Evolutionary conservation across 2,888 invertebrate species (phyloP).

Genomic region (Nudaria mundana): DNA sequence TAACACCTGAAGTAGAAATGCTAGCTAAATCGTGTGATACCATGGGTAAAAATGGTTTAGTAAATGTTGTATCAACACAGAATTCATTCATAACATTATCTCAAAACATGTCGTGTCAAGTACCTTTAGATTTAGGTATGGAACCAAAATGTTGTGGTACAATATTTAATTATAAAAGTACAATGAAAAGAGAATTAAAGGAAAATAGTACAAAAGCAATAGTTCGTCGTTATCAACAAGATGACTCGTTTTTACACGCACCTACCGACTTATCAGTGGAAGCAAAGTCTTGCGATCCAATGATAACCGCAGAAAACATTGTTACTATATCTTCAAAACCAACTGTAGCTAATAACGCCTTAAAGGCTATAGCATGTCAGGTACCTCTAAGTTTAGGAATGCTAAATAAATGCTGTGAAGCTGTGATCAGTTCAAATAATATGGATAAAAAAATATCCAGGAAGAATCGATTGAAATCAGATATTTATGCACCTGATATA

Average conservation of each 20-base stretch:
- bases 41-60: conserved; percentile 18
- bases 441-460: background rate
- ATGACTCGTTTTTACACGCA: conserved; percentile 13
- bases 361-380: too few species aligned
- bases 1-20: conserved; percentile 6
- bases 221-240: conserved; percentile 1
- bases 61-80: conserved; percentile 10
- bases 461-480: background rate
- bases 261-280: background rate
- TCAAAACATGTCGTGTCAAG: conserved; percentile 37
- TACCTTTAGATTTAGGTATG: conserved; percentile 33
- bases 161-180: conserved; percentile 7
- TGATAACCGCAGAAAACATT: conserved; percentile 9
- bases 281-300: conserved; percentile 22
- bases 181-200: conserved; percentile 1
- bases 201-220: conserved; percentile 22
- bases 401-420: conserved; percentile 48
- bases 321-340: conserved; percentile 9
- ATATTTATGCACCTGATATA: background rate
- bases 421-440: conserved; percentile 12
- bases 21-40: conserved; percentile 19
- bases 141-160: conserved; percentile 47
- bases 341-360: conserved; percentile 21
- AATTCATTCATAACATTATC: background rate
- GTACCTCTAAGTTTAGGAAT: too few species aligned